Evolutionary conservation across 2,888 invertebrate species (phyloP).

Genomic region (Drosophila helvetica): DNA sequence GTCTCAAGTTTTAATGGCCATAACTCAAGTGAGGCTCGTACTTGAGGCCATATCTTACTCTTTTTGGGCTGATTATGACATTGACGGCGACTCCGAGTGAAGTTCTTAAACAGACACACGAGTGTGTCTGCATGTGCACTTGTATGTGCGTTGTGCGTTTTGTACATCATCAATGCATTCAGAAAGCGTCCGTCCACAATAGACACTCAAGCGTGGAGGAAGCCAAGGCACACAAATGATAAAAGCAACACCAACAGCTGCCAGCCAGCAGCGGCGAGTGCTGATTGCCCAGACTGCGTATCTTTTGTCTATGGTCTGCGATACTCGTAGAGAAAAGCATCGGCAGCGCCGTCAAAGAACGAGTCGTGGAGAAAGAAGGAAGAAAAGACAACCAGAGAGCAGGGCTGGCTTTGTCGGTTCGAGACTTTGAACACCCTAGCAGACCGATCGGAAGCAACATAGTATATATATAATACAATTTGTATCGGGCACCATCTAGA

Average conservation of each 20-base stretch:
- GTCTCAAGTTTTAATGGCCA: conserved; percentile 23
- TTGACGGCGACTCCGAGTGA: conserved; percentile 63
- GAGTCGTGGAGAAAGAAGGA: conserved; percentile 54
- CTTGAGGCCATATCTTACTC: conserved; percentile 21
- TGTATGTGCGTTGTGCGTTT: not conserved
- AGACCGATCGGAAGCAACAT: not conserved
- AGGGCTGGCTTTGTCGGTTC: not conserved
- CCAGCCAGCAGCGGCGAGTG: conserved; percentile 48
- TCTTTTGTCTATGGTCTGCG: conserved; percentile 30
- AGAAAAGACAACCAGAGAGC: not conserved
- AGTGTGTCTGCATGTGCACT: not conserved
- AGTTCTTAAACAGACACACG: conserved; percentile 25
- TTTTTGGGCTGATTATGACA: conserved; percentile 68
- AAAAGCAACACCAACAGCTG: conserved; percentile 26
- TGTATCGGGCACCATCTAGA: not conserved
- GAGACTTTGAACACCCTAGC: not conserved
- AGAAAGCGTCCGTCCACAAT: conserved; percentile 48
- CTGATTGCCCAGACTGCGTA: conserved; percentile 64
- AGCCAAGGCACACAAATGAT: conserved; percentile 44
- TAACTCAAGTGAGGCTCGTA: conserved; percentile 8
- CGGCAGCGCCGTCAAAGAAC: conserved; percentile 52
- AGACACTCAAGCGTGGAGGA: conserved; percentile 51
- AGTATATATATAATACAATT: not conserved
- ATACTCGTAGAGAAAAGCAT: conserved; percentile 64
- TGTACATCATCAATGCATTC: conserved; percentile 26